Evolutionary conservation across 2,888 invertebrate genomes (phyloP).

Genomic region (Pyralis farinalis): DNA sequence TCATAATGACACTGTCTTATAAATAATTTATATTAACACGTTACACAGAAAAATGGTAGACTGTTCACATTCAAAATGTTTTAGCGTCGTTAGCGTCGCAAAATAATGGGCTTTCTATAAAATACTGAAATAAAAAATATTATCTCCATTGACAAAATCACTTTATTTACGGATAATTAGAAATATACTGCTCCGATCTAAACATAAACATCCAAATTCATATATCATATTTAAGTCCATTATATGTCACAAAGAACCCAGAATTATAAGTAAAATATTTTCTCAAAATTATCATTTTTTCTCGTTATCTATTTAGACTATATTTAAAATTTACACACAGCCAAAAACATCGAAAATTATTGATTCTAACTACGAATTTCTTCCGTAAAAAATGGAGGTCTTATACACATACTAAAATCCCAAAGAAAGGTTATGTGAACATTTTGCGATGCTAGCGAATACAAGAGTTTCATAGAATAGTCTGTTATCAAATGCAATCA

Average conservation of each 20-base stretch:
- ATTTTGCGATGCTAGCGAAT: slow-evolving; percentile 80
- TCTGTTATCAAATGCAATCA: slow-evolving; percentile 35
- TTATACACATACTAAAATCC: slow-evolving; percentile 51
- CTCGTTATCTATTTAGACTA: slow-evolving; percentile 50
- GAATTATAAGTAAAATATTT: slow-evolving; percentile 61
- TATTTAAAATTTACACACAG: slow-evolving; percentile 75
- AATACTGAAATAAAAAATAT: slow-evolving; percentile 43
- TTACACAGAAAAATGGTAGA: slow-evolving; percentile 73
- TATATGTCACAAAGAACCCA: slow-evolving; percentile 58
- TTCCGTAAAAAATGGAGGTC: slow-evolving; percentile 56
- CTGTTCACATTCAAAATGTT: slow-evolving; percentile 21
- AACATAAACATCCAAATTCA: slow-evolving; percentile 70
- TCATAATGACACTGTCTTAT: too few species aligned
- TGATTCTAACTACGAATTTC: slow-evolving; percentile 65
- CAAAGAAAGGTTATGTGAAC: slow-evolving; percentile 75
- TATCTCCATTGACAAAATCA: slow-evolving; percentile 66
- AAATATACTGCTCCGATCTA: slow-evolving; percentile 68
- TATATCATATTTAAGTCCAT: slow-evolving; percentile 47
- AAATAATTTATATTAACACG: neutral
- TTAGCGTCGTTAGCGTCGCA: slow-evolving; percentile 61
- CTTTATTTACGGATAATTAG: slow-evolving; percentile 73
- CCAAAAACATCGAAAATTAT: slow-evolving; percentile 77
- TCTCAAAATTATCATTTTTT: slow-evolving; percentile 70
- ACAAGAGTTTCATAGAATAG: slow-evolving; percentile 27
- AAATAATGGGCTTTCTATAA: slow-evolving; percentile 34